These are phyloP conservation scores for Entelurus aequoreus DNA, from an alignment of 2,113 vertebrate species.

Conservation along the genomic window DNA sequence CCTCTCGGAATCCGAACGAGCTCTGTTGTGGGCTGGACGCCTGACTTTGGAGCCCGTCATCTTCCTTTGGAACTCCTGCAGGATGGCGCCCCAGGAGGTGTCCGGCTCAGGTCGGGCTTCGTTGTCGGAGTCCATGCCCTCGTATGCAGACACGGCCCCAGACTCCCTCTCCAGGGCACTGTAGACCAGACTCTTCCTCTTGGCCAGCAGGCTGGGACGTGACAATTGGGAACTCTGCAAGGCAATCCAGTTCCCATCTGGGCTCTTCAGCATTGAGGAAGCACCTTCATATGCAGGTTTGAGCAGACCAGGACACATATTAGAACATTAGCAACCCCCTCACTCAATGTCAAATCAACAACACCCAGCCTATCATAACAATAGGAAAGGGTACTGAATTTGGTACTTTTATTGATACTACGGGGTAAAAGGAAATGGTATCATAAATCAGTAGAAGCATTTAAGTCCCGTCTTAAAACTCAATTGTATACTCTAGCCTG, in stretches of 20 bases:
- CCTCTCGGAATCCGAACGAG: conserved; percentile 44
- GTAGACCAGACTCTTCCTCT: conserved; percentile 81
- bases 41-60: conserved; percentile 28
- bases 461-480: too few relatives aligned
- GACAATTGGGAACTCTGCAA: conserved; percentile 76
- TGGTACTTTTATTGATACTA: too few relatives aligned
- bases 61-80: conserved; percentile 58
- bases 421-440: too few relatives aligned
- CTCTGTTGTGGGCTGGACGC: not conserved
- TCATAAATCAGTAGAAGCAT: too few relatives aligned
- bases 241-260: conserved; percentile 92
- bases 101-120: conserved; percentile 73
- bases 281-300: conserved; percentile 41
- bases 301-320: conserved; percentile 7
- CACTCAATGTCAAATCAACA: not conserved
- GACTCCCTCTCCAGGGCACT: conserved; percentile 82
- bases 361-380: not conserved
- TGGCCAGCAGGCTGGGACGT: conserved; percentile 77
- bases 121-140: conserved; percentile 81
- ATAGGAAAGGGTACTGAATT: too few relatives aligned
- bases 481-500: too few relatives aligned
- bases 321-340: not conserved
- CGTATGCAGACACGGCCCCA: conserved; percentile 80
- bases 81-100: conserved; percentile 48
- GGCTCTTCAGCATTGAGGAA: conserved; percentile 80